Base-by-base conservation (phyloP, 2,113 vertebrate species). In the Petromus typicus region DNA sequence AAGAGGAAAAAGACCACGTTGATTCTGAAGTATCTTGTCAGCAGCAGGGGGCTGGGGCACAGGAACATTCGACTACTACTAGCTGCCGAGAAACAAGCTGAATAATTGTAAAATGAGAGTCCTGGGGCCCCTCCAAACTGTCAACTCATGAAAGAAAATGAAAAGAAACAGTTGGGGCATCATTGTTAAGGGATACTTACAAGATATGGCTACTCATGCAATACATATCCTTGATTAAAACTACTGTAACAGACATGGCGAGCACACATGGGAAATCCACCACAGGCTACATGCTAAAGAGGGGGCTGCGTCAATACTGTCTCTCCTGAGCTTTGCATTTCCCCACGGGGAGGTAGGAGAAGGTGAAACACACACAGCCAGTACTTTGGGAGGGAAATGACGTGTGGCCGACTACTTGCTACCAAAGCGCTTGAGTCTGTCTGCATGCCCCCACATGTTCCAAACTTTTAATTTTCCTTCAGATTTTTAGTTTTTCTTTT, bases 401-500 rank as follows among this genome's bases (percentile, higher is more conserved):
- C 61, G 59, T 1, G 25, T 16, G 22, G 48, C 40, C 76, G 51
- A 23, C 27, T 51, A 22, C 22, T 86, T 32, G 78, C 66, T 59
- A 43, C 40, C 64, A 71, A 27, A 71, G 32, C 11, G 1, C 64
- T 90, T 34, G 27, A 64, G 1, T 37, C 16, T 67, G 66, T 79
- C 86, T 73, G 43, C 5, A 64, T 3, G 48, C 0, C 45, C 25
- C 79, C 45, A 85, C n/a, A 30, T 12, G 81, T 54, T 91, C 43
- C 20, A 18, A 14, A 48, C 37, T 27, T 13, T 45, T 9, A 20
- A 16, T 67, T 75, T 57, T 63, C 75, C 71, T 85, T 7, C 20
- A 85, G 45, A 11, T 81, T 78, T 96, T 81, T 59, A 57, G 57
- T 37, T 90, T 84, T 63, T 84, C 48, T n/a, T n/a, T n/a, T n/a